A percentile compares a stretch with the other conserved stretches of the same genome.
These are phyloP conservation scores for Melangyna quadrimaculata DNA, from an alignment of 2,888 invertebrate species.

Conservation along the genomic window DNA sequence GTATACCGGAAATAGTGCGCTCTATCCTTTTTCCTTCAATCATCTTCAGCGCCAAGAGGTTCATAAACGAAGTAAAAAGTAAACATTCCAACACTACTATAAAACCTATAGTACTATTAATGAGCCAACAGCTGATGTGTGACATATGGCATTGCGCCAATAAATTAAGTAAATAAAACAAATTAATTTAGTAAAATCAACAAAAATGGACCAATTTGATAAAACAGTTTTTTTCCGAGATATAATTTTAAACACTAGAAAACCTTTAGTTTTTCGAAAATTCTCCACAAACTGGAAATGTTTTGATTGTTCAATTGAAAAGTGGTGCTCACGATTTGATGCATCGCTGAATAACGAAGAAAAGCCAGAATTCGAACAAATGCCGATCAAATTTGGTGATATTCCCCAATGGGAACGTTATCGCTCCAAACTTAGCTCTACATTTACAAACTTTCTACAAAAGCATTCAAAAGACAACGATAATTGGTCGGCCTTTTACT, in stretches of 20 bases:
- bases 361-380: conserved; percentile 75
- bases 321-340: conserved; percentile 77
- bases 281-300: conserved; percentile 77
- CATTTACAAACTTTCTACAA: conserved; percentile 85
- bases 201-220: conserved; percentile 11
- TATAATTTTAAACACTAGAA: conserved; percentile 77
- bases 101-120: too few relatives aligned
- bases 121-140: background rate
- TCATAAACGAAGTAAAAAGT: background rate
- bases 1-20: too few relatives aligned
- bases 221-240: conserved; percentile 72
- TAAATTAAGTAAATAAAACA: background rate
- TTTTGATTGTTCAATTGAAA: conserved; percentile 74
- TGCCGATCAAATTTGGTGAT: conserved; percentile 75
- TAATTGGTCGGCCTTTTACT: conserved; percentile 77
- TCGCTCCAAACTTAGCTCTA: conserved; percentile 84
- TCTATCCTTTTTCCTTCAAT: background rate
- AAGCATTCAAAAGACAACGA: conserved; percentile 75
- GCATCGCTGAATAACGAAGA: background rate
- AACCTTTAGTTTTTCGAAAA: conserved; percentile 77
- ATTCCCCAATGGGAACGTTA: conserved; percentile 91
- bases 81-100: too few relatives aligned
- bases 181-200: background rate
- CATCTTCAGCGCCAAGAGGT: background rate
- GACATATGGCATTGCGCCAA: background rate